Conservation (phyloP, 2,797 vertebrate species). For the Harpagifer antarcticus region DNA sequence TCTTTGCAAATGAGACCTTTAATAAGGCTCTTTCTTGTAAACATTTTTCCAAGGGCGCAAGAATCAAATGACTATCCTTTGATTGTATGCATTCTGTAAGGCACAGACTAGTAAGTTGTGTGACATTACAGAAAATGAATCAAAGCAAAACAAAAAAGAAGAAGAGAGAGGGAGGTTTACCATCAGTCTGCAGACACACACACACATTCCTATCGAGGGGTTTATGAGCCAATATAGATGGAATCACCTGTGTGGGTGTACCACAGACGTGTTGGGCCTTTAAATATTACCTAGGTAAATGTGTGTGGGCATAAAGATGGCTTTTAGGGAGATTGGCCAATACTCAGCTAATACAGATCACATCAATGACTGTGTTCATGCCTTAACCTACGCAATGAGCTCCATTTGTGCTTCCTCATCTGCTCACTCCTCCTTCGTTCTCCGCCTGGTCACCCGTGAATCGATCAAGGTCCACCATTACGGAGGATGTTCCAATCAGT, state of each 20-base stretch:
- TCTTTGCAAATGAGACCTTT: constrained; percentile 2
- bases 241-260: constrained; percentile 40
- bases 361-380: constrained; percentile 36
- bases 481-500: constrained; percentile 48
- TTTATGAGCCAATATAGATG: constrained; percentile 36
- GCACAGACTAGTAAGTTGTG: constrained; percentile 9
- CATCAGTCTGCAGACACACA: constrained; percentile 14
- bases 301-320: constrained; percentile 47
- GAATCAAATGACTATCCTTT: constrained; percentile 28
- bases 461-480: constrained; percentile 62
- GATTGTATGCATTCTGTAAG: constrained; percentile 13
- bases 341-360: constrained; percentile 35
- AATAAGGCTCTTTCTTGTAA: constrained; percentile 6
- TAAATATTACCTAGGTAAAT: constrained; percentile 60
- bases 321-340: constrained; percentile 43
- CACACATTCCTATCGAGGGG: not conserved
- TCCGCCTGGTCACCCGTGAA: constrained; percentile 55
- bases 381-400: constrained; percentile 40
- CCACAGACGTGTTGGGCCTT: constrained; percentile 31
- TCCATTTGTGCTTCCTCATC: constrained; percentile 53
- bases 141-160: constrained; percentile 21
- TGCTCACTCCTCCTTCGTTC: constrained; percentile 36
- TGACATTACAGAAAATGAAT: constrained; percentile 24
- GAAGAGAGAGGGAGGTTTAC: constrained; percentile 5
- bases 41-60: not conserved